These are phyloP conservation scores for Microctonus aethiopoides DNA, from an alignment of 2,888 invertebrate genomes.

Conservation along the genomic window DNA sequence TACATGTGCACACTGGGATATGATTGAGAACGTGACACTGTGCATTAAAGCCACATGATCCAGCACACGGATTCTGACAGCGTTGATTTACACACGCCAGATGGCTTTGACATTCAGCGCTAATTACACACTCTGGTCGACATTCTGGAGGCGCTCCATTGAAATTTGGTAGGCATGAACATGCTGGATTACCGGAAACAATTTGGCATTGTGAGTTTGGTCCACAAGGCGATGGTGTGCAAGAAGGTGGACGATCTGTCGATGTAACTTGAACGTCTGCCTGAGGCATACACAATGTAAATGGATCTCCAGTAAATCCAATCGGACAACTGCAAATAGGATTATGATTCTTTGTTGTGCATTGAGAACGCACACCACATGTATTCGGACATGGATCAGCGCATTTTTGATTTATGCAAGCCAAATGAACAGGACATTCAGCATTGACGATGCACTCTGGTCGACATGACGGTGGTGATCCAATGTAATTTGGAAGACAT, in stretches of 20 bases:
- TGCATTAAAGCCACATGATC: slow-evolving; percentile 84
- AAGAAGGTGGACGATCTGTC: slow-evolving; percentile 79
- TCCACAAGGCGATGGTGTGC: slow-evolving; percentile 86
- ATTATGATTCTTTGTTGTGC: slow-evolving; percentile 85
- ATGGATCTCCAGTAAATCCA: slow-evolving; percentile 89
- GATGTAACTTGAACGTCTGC: slow-evolving; percentile 55
- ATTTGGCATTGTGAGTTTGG: slow-evolving; percentile 85
- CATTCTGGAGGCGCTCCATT: slow-evolving; percentile 84
- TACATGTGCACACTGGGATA: slow-evolving; percentile 83
- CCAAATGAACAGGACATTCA: slow-evolving; percentile 83
- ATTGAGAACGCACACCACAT: slow-evolving; percentile 87
- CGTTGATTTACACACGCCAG: slow-evolving; percentile 82
- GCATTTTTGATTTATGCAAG: slow-evolving; percentile 88
- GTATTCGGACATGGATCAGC: slow-evolving; percentile 89
- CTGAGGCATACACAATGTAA: slow-evolving; percentile 77
- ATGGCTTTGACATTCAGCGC: slow-evolving; percentile 82
- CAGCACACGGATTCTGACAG: slow-evolving; percentile 85
- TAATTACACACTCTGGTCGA: slow-evolving; percentile 83
- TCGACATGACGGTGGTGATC: slow-evolving; percentile 82
- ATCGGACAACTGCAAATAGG: slow-evolving; percentile 88
- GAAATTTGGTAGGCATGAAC: slow-evolving; percentile 82
- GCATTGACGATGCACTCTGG: slow-evolving; percentile 90
- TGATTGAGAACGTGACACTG: slow-evolving; percentile 84
- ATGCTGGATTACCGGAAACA: slow-evolving; percentile 78
- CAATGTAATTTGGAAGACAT: slow-evolving; percentile 82